Percentiles rank a stretch among this genome's conserved stretches.
These are phyloP conservation scores for Trichomycterus rosablanca DNA, from an alignment of 2,113 vertebrate genomes.

Conservation along the genomic window DNA sequence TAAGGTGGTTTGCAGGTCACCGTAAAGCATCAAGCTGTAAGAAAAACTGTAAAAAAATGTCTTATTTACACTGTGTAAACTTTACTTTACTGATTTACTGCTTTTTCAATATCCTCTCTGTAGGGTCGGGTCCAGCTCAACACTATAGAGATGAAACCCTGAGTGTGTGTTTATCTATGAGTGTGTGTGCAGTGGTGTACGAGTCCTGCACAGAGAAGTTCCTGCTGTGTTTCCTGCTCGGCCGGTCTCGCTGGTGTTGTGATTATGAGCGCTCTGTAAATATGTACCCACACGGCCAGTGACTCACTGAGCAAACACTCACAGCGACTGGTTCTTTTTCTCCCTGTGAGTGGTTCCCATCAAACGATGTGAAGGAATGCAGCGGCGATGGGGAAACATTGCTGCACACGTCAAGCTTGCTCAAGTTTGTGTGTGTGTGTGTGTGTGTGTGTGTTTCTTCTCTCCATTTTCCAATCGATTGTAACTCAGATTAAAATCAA, in stretches of 20 bases:
- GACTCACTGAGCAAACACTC: slow-evolving; percentile 57
- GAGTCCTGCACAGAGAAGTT: slow-evolving; percentile 34
- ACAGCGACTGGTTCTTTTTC: slow-evolving; percentile 2
- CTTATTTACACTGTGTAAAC: neutral
- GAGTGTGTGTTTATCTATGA: neutral
- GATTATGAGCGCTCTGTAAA: slow-evolving; percentile 50
- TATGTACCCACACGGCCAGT: slow-evolving; percentile 47
- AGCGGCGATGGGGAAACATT: slow-evolving; percentile 36
- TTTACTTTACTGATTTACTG: too few relatives aligned
- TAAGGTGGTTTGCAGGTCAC: too few relatives aligned
- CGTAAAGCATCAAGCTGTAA: too few relatives aligned
- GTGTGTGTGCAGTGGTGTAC: slow-evolving; percentile 5
- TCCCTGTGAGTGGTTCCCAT: slow-evolving; percentile 41
- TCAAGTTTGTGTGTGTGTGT: neutral
- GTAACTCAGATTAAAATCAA: slow-evolving; percentile 30
- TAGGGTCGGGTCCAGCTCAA: too few relatives aligned
- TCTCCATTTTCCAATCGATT: slow-evolving; percentile 23
- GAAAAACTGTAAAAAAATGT: too few relatives aligned
- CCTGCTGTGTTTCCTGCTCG: slow-evolving; percentile 54
- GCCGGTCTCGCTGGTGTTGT: slow-evolving; percentile 42
- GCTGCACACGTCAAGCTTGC: neutral
- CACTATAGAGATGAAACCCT: too few relatives aligned
- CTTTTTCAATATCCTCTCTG: too few relatives aligned
- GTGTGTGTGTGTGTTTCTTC: neutral
- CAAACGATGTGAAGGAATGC: slow-evolving; percentile 46